These are phyloP conservation scores for Tychaedon coryphoeus DNA, from an alignment of 2,113 vertebrate genomes.

Conservation along the genomic window DNA sequence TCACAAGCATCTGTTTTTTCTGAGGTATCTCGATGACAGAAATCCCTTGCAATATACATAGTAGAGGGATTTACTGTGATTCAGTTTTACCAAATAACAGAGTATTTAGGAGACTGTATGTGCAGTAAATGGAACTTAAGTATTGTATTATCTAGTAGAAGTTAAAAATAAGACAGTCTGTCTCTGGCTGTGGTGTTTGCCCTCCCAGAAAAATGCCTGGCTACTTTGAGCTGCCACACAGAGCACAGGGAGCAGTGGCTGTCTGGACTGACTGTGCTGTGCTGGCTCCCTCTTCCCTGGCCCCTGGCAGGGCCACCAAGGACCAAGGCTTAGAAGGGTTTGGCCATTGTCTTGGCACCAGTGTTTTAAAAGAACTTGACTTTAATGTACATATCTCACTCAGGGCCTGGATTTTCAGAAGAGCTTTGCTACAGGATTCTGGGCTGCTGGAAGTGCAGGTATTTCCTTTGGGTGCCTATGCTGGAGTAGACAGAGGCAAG, in stretches of 20 bases:
- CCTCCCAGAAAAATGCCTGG: not conserved
- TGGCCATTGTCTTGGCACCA: not conserved
- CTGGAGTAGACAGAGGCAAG: not conserved
- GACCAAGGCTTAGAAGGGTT: not conserved
- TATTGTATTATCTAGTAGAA: not conserved
- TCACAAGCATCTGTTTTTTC: not conserved
- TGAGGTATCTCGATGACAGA: not conserved
- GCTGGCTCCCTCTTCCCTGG: not conserved
- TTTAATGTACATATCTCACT: not conserved
- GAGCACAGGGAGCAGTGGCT: fast-evolving
- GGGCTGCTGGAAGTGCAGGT: not conserved
- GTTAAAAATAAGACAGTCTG: not conserved
- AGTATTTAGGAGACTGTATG: not conserved
- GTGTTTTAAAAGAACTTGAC: not conserved
- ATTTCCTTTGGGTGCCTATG: not conserved
- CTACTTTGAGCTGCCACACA: not conserved
- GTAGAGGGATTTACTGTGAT: not conserved
- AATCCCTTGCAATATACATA: conserved; percentile 1
- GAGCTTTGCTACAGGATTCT: not conserved
- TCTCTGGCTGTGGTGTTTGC: not conserved
- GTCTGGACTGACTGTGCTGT: not conserved
- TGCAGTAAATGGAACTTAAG: not conserved
- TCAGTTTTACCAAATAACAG: not conserved
- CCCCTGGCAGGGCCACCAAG: fast-evolving
- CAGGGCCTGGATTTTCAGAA: not conserved